Conservation (phyloP, 2,113 vertebrate species). For the Cyprinodon brontotheroides region DNA sequence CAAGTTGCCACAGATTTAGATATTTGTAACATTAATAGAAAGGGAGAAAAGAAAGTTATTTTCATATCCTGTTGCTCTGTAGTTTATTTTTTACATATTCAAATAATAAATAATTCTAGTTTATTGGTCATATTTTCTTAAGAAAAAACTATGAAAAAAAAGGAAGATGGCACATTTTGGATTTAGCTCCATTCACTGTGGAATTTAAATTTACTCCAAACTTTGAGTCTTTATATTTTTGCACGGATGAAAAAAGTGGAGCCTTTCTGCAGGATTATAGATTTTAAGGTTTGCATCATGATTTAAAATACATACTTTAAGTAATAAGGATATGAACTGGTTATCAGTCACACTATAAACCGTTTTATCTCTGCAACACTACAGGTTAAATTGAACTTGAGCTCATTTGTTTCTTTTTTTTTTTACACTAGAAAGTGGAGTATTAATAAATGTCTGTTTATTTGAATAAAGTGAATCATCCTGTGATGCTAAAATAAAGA, state of each 20-base stretch:
- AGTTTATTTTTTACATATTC: conserved; percentile 92
- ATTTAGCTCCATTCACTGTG: conserved; percentile 82
- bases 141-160: conserved; percentile 30
- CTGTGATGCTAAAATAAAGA: conserved; percentile 66
- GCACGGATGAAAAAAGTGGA: conserved; percentile 80
- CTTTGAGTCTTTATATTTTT: conserved; percentile 85
- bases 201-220: conserved; percentile 81
- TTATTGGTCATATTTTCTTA: conserved; percentile 91
- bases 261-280: conserved; percentile 74
- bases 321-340: conserved; percentile 18
- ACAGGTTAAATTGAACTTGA: conserved; percentile 57
- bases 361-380: conserved; percentile 43
- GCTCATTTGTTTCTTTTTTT: conserved; percentile 36
- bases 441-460: conserved; percentile 58
- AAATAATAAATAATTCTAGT: conserved; percentile 85
- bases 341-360: conserved; percentile 58
- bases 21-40: conserved; percentile 74
- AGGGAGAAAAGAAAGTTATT: conserved; percentile 85
- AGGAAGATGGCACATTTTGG: conserved; percentile 69
- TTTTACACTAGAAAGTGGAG: conserved; percentile 53
- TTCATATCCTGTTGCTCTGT: conserved; percentile 95
- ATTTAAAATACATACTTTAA: conserved; percentile 62
- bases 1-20: conserved; percentile 72
- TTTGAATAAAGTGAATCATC: conserved; percentile 58
- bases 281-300: conserved; percentile 69